These are phyloP conservation scores for Phengaris alcon DNA, from an alignment of 2,888 invertebrate genomes.

Conservation along the genomic window DNA sequence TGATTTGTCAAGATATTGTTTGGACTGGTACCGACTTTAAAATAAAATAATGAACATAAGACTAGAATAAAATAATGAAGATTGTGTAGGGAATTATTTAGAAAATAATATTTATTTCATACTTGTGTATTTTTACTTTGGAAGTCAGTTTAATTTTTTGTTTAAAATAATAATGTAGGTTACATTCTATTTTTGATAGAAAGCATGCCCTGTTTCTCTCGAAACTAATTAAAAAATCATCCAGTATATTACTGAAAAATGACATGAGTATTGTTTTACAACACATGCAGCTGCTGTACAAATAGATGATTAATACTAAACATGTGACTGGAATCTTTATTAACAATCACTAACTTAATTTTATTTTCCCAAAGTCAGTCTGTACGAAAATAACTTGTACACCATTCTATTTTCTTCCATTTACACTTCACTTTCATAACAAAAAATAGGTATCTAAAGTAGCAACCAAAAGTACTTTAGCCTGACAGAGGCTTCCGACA, in stretches of 20 bases:
- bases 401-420: not conserved
- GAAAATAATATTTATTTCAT: no score
- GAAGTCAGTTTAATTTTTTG: no score
- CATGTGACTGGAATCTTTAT: not conserved
- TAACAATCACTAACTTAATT: not conserved
- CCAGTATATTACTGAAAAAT: not conserved
- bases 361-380: not conserved
- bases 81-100: no score
- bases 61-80: no score
- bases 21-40: no score
- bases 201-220: no score
- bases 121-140: no score
- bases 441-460: not conserved
- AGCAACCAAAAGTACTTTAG: conserved; percentile 28
- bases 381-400: not conserved
- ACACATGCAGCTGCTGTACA: not conserved
- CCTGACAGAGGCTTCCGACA: conserved; percentile 85
- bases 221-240: no score
- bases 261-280: not conserved
- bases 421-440: not conserved
- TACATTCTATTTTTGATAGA: no score
- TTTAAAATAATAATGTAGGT: no score
- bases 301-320: not conserved
- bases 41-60: no score
- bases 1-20: no score